Evolutionary conservation across 1,140 invertebrate species (phyloP), one percentile per base, ranked within the genome.

Genomic region (Drosophila nigrodunni): DNA sequence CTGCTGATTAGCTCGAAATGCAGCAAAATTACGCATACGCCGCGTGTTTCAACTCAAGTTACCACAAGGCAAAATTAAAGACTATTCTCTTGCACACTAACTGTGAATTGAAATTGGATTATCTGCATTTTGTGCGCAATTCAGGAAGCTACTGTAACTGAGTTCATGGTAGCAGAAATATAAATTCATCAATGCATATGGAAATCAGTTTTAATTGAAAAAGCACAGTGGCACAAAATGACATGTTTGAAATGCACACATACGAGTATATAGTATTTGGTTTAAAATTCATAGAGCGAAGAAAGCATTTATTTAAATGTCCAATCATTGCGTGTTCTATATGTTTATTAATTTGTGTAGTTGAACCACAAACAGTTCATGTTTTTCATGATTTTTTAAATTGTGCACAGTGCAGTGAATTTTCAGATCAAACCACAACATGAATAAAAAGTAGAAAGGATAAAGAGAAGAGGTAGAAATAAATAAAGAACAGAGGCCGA

Each of bases 151-250:
- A 5, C 25, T 30, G 25, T 30, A 30, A 30, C 25, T 30, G 13
- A 10, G 30, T 35, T 9, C 9, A 18, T 49, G 13, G 43, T 52
- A 58, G 61, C 55, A 69, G 72, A 74, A 70, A 70, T 54, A 65
- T 60, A 67, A 81, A 71, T 54, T 49, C 52, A 71, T 61, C 43
- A 65, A 74, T 62, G 52, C 62, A 77, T 70, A 57, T 57, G 52
- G 11, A 74, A 66, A 71, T 64, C 64, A 59, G 15, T 66, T 78
- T 75, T 71, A 80, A 81, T 81, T 74, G 43, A 73, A 88, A 30
- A 64, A 21, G 49, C 62, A 61, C 25, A 54, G 64, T 35, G 25
- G 9, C 7, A 37, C 60, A 59, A 34, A 21, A 21, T 21, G 18
- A 15, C 15, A 15, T 15, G 15, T 15, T 15, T 15, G 15, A 15